Evolutionary conservation across 2,797 vertebrate genomes (phyloP), one percentile per base, ranked within the genome.

Genomic region (Odontamblyopus lacepedii): DNA sequence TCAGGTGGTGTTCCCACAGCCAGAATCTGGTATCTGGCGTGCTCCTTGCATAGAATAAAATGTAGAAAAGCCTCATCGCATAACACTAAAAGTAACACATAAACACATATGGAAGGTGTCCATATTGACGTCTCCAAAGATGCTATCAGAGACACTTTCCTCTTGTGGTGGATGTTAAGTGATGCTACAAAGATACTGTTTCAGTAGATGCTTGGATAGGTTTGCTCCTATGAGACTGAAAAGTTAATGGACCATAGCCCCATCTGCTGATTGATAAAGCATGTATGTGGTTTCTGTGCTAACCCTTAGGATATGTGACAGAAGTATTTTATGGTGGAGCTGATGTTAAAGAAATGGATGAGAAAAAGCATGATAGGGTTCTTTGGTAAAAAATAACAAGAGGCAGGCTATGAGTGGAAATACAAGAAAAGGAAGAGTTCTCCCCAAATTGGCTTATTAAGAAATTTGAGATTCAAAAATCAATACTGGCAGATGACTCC

Each of bases 191-290:
- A 63, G 51, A 71, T 83, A 66, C 27, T n/a, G 67, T 76, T 75
- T 81, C 73, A 83, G 73, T n/a, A 78, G 63, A 78, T 77, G 48
- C 57, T 66, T 76, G 61, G 41, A 69, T 66, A 76, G 66, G 18
- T 78, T 74, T 76, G 56, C 55, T 50, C 64, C 73, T 41, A 63
- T 30, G 61, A 66, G 60, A 66, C 64, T 53, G 56, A 48, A 53
- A 67, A 26, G 12, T 55, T 79, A 78, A 70, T 71, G 69, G 74
- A 69, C 59, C 55, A 63, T 1, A 63, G 44, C 23, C 69, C 5
- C 0, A 0, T 61, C 16, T 26, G 67, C 53, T 79, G 76, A 86
- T 75, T 84, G 73, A 80, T 75, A 76, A 75, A 80, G 67, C 63
- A 66, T 74, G 75, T 76, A 62, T 68, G 48, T 63, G 69, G 72